These are phyloP conservation scores for Machimus rusticus DNA, from an alignment of 2,888 invertebrate species.

Conservation along the genomic window DNA sequence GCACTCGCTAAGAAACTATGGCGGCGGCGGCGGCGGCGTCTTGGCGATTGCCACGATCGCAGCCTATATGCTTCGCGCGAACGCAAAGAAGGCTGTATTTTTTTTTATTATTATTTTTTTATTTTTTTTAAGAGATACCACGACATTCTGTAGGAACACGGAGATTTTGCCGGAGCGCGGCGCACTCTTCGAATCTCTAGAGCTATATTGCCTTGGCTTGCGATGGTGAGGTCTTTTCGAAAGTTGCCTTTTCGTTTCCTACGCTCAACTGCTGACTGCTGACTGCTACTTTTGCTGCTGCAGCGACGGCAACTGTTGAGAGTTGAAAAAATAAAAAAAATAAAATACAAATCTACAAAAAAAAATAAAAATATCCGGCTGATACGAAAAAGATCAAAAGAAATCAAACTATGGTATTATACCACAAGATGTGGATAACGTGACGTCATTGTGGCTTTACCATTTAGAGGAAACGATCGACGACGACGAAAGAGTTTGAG, in stretches of 20 bases:
- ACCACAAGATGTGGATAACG: background rate
- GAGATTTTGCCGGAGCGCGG: background rate
- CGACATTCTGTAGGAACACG: background rate
- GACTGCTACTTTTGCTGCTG: background rate
- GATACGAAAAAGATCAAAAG: constrained; percentile 3
- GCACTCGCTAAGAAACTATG: background rate
- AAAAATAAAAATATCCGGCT: background rate
- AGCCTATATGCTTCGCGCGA: background rate
- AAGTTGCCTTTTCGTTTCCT: constrained; percentile 36
- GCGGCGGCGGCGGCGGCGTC: background rate
- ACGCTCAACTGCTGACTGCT: background rate
- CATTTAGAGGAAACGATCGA: background rate
- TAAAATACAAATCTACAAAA: background rate
- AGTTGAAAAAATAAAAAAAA: background rate
- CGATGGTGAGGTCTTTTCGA: constrained; percentile 21
- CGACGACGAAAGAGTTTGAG: background rate
- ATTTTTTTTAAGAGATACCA: background rate
- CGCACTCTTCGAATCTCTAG: background rate
- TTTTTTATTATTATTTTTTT: background rate
- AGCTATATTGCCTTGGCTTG: constrained; percentile 8
- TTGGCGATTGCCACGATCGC: constrained; percentile 8
- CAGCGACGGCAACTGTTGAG: background rate
- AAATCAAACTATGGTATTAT: constrained; percentile 28
- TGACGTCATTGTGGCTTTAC: constrained; percentile 33
- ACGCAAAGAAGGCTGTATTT: background rate